Percentiles rank a stretch among this genome's conserved stretches.
phyloP scores from a whole-genome alignment of 2,797 vertebrate genomes.

The Botia almorhae region DNA sequence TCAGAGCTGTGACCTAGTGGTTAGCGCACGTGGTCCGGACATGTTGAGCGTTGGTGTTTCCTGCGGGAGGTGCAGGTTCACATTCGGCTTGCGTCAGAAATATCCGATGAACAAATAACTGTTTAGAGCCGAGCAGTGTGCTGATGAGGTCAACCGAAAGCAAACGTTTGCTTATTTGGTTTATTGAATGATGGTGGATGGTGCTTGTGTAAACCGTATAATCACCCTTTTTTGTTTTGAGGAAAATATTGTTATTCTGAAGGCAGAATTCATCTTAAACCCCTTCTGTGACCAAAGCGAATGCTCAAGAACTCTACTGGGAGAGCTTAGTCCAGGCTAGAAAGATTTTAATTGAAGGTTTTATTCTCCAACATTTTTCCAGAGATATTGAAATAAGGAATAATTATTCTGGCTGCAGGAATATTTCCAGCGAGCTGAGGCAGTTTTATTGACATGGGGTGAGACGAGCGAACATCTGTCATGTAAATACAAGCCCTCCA shows the following conservation, averaged over 20 bases:
- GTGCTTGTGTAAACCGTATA: too few relatives aligned
- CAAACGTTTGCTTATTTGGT: background rate
- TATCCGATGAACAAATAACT: background rate
- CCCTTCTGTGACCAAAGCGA: background rate
- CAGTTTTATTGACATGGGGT: conserved; percentile 28
- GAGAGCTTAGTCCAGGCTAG: conserved; percentile 33
- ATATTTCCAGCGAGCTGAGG: conserved; percentile 26
- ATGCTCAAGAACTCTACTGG: conserved; percentile 33
- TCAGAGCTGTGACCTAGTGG: background rate
- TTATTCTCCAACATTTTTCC: conserved; percentile 69
- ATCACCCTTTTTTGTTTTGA: background rate
- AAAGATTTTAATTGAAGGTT: conserved; percentile 76
- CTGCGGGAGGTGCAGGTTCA: background rate
- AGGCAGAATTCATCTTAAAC: background rate
- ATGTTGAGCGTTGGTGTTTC: background rate
- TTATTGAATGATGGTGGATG: background rate
- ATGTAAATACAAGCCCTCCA: background rate
- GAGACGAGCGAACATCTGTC: conserved; percentile 5
- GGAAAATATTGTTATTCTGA: background rate
- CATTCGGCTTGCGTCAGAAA: background rate
- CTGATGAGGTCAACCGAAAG: background rate
- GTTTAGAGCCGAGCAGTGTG: too few relatives aligned
- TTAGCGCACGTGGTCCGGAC: background rate
- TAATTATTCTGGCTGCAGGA: conserved; percentile 69
- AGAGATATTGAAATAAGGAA: conserved; percentile 72